These are phyloP conservation scores for Lota lota DNA, from an alignment of 2,113 vertebrate species.

Conservation along the genomic window DNA sequence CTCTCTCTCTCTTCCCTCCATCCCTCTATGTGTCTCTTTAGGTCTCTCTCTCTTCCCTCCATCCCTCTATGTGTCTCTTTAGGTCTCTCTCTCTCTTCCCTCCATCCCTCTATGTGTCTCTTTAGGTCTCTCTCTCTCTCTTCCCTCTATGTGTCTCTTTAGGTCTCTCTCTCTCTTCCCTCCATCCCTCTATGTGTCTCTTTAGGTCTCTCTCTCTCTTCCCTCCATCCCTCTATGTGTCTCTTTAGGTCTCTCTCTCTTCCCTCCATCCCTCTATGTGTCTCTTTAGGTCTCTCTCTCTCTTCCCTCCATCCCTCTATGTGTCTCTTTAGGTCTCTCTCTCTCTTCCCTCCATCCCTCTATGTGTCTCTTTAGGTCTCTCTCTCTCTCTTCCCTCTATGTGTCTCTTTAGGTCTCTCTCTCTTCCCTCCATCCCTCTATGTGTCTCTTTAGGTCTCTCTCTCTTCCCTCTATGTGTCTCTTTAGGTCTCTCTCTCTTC, in stretches of 20 bases:
- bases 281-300: no score
- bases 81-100: constrained; percentile 16
- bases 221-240: neutral
- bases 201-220: no score
- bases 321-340: constrained; percentile 6
- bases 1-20: constrained; percentile 3
- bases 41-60: no score
- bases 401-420: constrained; percentile 6
- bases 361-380: no score
- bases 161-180: constrained; percentile 16
- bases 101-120: constrained; percentile 39
- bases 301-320: no score
- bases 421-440: constrained; percentile 29
- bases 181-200: constrained; percentile 39
- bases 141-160: neutral
- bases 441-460: no score
- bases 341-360: constrained; percentile 15
- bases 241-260: constrained; percentile 8
- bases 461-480: neutral
- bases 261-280: constrained; percentile 36
- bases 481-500: constrained; percentile 11
- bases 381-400: no score
- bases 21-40: constrained; percentile 39
- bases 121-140: no score
- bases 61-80: neutral